Conservation (phyloP, 2,888 invertebrate species). For the Muscina levida region DNA sequence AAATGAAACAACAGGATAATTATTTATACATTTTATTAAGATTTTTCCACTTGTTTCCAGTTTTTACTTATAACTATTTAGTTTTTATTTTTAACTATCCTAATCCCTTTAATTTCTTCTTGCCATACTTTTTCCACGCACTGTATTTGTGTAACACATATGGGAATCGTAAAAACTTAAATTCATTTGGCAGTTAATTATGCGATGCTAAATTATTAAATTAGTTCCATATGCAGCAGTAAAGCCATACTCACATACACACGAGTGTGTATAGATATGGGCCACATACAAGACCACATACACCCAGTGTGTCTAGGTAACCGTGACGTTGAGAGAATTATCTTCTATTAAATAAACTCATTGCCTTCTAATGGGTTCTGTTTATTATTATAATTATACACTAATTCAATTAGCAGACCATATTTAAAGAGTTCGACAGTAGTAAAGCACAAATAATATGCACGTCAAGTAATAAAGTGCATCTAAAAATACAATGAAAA, state of each 20-base stretch:
- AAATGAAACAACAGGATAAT: no score
- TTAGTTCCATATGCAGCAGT: slow-evolving; percentile 12
- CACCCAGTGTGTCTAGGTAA: background rate
- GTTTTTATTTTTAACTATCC: no score
- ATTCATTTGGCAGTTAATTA: slow-evolving; percentile 14
- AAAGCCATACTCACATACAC: background rate
- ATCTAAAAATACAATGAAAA: slow-evolving; percentile 6
- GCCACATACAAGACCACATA: no score
- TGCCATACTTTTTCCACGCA: background rate
- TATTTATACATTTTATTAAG: no score
- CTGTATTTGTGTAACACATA: background rate
- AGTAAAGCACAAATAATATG: background rate
- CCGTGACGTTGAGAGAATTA: no score
- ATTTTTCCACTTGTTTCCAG: no score
- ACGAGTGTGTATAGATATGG: no score
- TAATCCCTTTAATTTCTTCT: no score
- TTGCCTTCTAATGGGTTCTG: slow-evolving; percentile 32
- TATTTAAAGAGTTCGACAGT: background rate
- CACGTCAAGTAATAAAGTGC: no score
- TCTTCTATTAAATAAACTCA: slow-evolving; percentile 27
- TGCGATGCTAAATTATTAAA: slow-evolving; percentile 29
- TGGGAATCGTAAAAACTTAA: background rate
- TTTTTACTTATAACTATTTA: no score
- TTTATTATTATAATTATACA: slow-evolving; percentile 30
- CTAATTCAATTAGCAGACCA: slow-evolving; percentile 18